A percentile compares a stretch with the other conserved stretches of the same genome.
These are phyloP conservation scores for Bombus confusus DNA, from an alignment of 1,140 invertebrate species.

Conservation along the genomic window DNA sequence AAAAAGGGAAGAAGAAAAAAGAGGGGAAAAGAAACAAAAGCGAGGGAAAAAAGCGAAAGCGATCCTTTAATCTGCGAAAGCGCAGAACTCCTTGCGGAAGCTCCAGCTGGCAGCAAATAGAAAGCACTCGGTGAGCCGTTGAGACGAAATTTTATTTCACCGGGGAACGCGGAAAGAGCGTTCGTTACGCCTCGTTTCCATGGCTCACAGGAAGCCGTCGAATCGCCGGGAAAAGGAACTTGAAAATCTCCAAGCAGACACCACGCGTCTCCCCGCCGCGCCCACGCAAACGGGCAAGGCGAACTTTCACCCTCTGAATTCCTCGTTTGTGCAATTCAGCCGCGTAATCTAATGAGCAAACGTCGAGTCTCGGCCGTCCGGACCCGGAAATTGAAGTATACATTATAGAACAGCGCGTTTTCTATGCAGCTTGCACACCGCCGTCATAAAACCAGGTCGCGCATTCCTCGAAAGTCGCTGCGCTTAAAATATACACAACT, in stretches of 20 bases:
- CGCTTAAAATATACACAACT: slow-evolving; percentile 29
- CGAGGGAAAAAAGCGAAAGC: background rate
- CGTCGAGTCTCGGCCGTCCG: slow-evolving; percentile 44
- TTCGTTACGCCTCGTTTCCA: slow-evolving; percentile 48
- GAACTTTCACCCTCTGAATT: slow-evolving; percentile 57
- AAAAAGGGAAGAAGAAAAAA: background rate
- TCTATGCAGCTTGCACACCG: slow-evolving; percentile 37
- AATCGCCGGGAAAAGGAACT: slow-evolving; percentile 31
- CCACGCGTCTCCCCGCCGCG: background rate
- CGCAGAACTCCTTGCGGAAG: background rate
- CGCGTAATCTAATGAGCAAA: slow-evolving; percentile 68
- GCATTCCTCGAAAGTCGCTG: slow-evolving; percentile 51
- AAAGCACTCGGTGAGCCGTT: slow-evolving; percentile 15
- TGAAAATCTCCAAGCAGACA: slow-evolving; percentile 37
- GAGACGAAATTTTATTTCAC: slow-evolving; percentile 37
- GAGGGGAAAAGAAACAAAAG: no score
- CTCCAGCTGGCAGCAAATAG: slow-evolving; percentile 9
- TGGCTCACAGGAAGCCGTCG: slow-evolving; percentile 7
- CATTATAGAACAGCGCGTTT: slow-evolving; percentile 62
- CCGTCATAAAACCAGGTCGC: slow-evolving; percentile 54
- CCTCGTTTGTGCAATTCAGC: slow-evolving; percentile 62
- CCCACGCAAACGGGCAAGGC: background rate
- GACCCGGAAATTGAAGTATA: slow-evolving; percentile 76
- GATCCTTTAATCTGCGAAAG: slow-evolving; percentile 19
- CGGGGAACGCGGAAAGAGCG: background rate